Evolutionary conservation across 2,888 invertebrate genomes (phyloP).

Genomic region (Diadromus collaris): DNA sequence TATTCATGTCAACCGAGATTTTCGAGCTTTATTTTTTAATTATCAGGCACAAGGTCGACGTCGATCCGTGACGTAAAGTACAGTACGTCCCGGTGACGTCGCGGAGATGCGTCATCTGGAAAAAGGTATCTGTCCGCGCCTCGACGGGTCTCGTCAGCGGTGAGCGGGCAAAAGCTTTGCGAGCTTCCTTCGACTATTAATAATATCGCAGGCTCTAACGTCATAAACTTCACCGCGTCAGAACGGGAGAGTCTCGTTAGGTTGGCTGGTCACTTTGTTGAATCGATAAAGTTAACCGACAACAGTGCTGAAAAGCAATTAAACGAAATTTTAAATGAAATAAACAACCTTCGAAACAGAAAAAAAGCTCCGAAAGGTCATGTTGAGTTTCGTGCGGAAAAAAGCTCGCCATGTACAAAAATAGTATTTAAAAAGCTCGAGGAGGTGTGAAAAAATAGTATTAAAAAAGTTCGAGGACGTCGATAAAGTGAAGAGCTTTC

Average conservation of each 20-base stretch:
- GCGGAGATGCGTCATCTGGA: slow-evolving; percentile 30
- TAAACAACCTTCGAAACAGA: not conserved
- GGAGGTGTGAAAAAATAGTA: not conserved
- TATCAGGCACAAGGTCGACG: not conserved
- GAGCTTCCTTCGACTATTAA: slow-evolving; percentile 35
- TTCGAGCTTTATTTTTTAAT: not conserved
- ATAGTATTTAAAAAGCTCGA: not conserved
- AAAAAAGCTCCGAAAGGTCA: slow-evolving; percentile 43
- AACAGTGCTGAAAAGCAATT: slow-evolving; percentile 14
- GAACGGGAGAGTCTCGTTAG: slow-evolving; percentile 21
- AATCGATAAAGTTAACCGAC: slow-evolving; percentile 43
- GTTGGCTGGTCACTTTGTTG: slow-evolving; percentile 3
- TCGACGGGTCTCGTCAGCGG: not conserved
- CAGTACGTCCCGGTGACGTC: slow-evolving; percentile 34
- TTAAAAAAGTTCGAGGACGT: not conserved
- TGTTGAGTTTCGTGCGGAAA: slow-evolving; percentile 4
- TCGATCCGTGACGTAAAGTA: slow-evolving; percentile 23
- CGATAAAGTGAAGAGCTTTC: slow-evolving; percentile 8
- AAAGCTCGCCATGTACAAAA: slow-evolving; percentile 7
- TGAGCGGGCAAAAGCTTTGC: slow-evolving; percentile 6
- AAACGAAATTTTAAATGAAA: not conserved
- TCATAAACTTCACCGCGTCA: slow-evolving; percentile 40
- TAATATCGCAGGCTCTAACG: slow-evolving; percentile 44
- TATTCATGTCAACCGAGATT: not conserved
- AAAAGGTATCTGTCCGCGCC: slow-evolving; percentile 12